Base-by-base conservation (phyloP, 1,140 invertebrate genomes). In the Armadillidium nasatum region DNA sequence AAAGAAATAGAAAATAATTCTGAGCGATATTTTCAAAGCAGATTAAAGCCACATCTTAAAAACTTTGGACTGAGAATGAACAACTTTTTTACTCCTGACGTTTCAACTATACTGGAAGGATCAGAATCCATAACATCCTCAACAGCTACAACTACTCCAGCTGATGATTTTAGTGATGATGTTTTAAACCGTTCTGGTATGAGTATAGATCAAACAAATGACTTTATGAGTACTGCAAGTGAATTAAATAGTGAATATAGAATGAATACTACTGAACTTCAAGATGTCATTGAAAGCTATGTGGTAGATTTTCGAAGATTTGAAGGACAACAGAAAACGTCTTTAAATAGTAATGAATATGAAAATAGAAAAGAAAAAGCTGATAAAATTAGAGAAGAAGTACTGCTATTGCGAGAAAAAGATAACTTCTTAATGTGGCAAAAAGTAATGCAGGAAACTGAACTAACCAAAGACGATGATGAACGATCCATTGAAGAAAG, bases 71-170 rank as follows among this genome's bases (percentile, higher is more conserved):
- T 79, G 75, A 82, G 79, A 79, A 80, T 69, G 72, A 82, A 82
- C 73, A 79, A 82, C 45, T 82, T 83, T 45, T 82, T 82, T 43
- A 82, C 82, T 66, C 83, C 83, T 54, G 82, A 81, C 43, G 84
- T 85, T 45, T 84, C 84, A 7, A 83, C 83, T 9, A 85, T 85
- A 23, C 76, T 79, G 7, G 84, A 85, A 77, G 79, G 82, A 43
- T 84, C 83, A 0, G 84, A 85, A 75, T 82, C 83, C 44, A 74
- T 80, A 74, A 83, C 81, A 43, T 82, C 83, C 9, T 81, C 80
- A 21, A 60, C 50, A 4, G 33, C 33, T 33, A 77, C 78, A 4
- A 81, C 80, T n/a, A 81, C 82, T 60, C 81, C 83, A 71, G 81
- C 81, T 13, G 82, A 83, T 68, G 81, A 79, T 60, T 78, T 77